These are phyloP conservation scores for Agrypnia vestita DNA, from an alignment of 1,140 invertebrate genomes.

Conservation along the genomic window DNA sequence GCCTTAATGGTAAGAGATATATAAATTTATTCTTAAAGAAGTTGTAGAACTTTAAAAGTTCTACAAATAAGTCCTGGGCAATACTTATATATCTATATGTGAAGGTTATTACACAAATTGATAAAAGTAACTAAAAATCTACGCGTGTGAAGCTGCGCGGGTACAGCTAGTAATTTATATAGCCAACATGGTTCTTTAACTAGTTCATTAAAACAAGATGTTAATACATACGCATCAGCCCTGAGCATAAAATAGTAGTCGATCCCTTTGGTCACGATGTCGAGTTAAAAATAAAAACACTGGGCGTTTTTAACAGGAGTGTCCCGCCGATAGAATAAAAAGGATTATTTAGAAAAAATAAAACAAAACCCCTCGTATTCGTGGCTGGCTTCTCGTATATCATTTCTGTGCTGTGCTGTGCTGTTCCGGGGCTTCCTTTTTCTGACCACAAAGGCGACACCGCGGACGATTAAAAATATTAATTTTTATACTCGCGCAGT, in stretches of 20 bases:
- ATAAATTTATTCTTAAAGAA: no score
- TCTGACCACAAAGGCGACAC: not conserved
- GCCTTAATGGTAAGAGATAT: no score
- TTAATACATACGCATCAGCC: not conserved
- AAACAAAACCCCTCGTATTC: slow-evolving; percentile 5
- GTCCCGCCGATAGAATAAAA: slow-evolving; percentile 33
- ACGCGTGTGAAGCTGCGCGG: no score
- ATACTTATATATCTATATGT: no score
- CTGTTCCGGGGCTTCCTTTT: not conserved
- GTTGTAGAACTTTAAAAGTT: no score
- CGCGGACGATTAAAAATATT: not conserved
- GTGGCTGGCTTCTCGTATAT: not conserved
- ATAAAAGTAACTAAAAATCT: no score
- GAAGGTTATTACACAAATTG: no score
- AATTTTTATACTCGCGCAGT: no score
- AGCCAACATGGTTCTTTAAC: no score
- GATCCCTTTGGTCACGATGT: slow-evolving; percentile 24
- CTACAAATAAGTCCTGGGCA: no score
- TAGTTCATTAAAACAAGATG: not conserved
- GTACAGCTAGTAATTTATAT: no score
- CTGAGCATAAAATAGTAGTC: slow-evolving; percentile 9
- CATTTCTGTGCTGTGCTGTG: slow-evolving; percentile 2
- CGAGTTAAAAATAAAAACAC: slow-evolving; percentile 12
- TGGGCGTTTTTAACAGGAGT: slow-evolving; percentile 18
- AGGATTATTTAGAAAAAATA: slow-evolving; percentile 21